Percentiles rank a stretch among this genome's conserved stretches.
phyloP scores from a whole-genome alignment of 1,140 invertebrate genomes.

The Drosophila lini region DNA sequence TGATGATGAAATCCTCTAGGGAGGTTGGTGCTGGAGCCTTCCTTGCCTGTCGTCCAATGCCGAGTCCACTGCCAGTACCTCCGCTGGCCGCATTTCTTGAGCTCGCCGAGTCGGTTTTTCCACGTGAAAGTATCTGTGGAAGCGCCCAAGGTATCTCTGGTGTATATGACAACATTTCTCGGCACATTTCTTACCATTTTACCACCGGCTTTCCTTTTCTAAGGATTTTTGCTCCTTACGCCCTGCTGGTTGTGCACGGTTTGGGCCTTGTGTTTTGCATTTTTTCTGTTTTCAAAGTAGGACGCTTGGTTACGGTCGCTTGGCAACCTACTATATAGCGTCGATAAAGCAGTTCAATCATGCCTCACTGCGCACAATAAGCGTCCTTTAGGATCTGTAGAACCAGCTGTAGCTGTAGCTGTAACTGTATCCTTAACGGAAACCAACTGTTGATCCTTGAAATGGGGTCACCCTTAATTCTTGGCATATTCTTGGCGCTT shows the following conservation, averaged over 20 bases:
- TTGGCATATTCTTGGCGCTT: conserved; percentile 13
- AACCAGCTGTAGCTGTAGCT: conserved; percentile 7
- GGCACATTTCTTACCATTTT: conserved; percentile 72
- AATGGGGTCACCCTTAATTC: conserved; percentile 35
- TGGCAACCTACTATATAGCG: conserved; percentile 69
- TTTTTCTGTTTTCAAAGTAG: conserved; percentile 26
- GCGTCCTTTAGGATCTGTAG: conserved; percentile 6
- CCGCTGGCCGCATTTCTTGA: conserved; percentile 81
- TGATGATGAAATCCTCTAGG: conserved; percentile 95
- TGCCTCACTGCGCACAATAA: conserved; percentile 42
- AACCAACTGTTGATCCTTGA: conserved; percentile 40
- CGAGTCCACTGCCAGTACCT: conserved; percentile 39
- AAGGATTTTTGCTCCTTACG: conserved; percentile 15
- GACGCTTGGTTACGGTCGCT: conserved; percentile 75
- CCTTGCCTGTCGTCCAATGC: conserved; percentile 69
- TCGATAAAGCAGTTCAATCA: conserved; percentile 70
- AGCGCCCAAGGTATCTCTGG: conserved; percentile 22
- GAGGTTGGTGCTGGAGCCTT: conserved; percentile 87
- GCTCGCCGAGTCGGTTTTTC: conserved; percentile 88
- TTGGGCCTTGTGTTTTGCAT: conserved; percentile 29
- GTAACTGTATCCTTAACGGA: not conserved
- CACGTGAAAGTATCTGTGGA: conserved; percentile 89
- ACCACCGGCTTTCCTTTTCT: conserved; percentile 13
- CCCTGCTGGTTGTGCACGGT: conserved; percentile 6
- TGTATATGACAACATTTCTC: conserved; percentile 48